These are phyloP conservation scores for Cetoscarus ocellatus DNA, from an alignment of 2,797 vertebrate species.

Conservation along the genomic window DNA sequence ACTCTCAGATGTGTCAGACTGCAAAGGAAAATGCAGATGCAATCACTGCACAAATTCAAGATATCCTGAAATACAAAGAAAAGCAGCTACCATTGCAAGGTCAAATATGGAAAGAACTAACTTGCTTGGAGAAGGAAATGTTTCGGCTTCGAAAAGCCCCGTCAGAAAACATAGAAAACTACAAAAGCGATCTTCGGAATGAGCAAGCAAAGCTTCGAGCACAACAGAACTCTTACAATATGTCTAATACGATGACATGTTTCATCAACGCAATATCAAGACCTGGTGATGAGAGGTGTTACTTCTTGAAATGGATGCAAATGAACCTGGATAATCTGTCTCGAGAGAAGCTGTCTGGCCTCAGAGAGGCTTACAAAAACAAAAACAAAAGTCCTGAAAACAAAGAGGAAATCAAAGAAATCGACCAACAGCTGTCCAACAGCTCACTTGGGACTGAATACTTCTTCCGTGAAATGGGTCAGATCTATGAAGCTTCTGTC, in stretches of 20 bases:
- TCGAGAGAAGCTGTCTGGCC: slow-evolving; percentile 54
- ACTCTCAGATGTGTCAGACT: no score
- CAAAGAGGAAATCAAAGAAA: slow-evolving; percentile 60
- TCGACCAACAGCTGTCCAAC: slow-evolving; percentile 76
- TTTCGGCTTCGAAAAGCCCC: slow-evolving; percentile 70
- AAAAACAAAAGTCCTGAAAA: slow-evolving; percentile 60
- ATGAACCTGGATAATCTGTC: slow-evolving; percentile 82
- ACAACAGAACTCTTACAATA: slow-evolving; percentile 67
- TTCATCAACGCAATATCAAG: slow-evolving; percentile 79
- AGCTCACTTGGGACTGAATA: slow-evolving; percentile 86
- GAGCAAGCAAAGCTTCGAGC: slow-evolving; percentile 56
- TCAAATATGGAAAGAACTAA: slow-evolving; percentile 81
- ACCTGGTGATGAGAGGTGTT: slow-evolving; percentile 68
- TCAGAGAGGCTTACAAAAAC: slow-evolving; percentile 73
- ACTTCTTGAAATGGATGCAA: slow-evolving; percentile 87
- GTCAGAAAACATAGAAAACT: slow-evolving; percentile 58
- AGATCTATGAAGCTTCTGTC: slow-evolving; percentile 85
- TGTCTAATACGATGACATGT: slow-evolving; percentile 66
- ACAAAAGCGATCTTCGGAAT: slow-evolving; percentile 65
- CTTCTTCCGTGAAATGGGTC: slow-evolving; percentile 87
- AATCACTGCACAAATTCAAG: no score
- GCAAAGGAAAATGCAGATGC: no score
- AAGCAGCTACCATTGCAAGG: no score
- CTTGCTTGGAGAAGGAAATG: slow-evolving; percentile 83
- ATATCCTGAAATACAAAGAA: no score